Conservation (phyloP, 2,888 invertebrate genomes). For the Xanthorhoe designata region DNA sequence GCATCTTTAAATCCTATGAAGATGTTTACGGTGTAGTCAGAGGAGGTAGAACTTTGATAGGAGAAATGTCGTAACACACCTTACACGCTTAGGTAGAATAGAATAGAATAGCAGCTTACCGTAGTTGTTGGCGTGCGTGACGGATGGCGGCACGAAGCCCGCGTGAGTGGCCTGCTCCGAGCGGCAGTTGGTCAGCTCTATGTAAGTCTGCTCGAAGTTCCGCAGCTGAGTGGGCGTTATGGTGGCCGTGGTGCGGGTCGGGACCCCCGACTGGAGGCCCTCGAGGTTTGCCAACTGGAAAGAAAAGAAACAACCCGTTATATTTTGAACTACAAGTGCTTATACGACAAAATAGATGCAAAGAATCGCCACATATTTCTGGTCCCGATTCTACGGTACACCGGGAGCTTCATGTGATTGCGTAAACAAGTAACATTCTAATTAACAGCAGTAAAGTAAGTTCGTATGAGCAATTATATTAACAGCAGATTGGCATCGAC, state of each 20-base stretch:
- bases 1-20: no score
- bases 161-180: slow-evolving; percentile 93
- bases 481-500: no score
- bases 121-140: slow-evolving; percentile 81
- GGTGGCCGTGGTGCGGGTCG: slow-evolving; percentile 96
- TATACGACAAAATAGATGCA: neutral
- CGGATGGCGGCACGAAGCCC: slow-evolving; percentile 95
- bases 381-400: no score
- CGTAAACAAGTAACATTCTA: no score
- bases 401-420: no score
- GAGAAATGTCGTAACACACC: no score
- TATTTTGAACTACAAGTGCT: neutral
- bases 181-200: slow-evolving; percentile 93
- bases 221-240: slow-evolving; percentile 97
- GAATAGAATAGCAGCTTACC: slow-evolving; percentile 59
- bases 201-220: slow-evolving; percentile 96
- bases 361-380: no score
- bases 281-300: slow-evolving; percentile 93
- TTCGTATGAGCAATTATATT: no score
- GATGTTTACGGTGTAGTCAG: no score
- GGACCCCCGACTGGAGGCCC: slow-evolving; percentile 95
- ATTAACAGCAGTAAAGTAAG: no score
- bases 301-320: slow-evolving; percentile 47
- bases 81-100: no score
- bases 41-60: no score